phyloP scores from a whole-genome alignment of 2,888 invertebrate genomes.

The Schrankia costaestrigalis region DNA sequence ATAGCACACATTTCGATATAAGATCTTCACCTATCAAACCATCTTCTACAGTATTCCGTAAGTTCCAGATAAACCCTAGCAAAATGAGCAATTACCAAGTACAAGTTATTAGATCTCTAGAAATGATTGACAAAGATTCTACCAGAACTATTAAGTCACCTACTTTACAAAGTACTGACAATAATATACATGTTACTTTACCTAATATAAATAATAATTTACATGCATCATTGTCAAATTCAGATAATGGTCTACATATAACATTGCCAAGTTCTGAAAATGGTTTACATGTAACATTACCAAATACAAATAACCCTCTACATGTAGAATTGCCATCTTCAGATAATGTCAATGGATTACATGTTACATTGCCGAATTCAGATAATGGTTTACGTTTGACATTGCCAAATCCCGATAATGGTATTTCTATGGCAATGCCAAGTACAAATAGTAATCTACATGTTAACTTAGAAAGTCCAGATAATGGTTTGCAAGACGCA shows the following conservation, averaged over 20 bases:
- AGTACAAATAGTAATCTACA: conserved; percentile 5
- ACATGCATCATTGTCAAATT: conserved; percentile 1
- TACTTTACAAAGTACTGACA: not conserved
- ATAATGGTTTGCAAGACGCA: not conserved
- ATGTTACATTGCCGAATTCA: conserved; percentile 12
- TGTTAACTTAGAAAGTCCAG: conserved; percentile 1
- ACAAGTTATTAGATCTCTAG: conserved; percentile 56
- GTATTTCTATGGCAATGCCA: conserved; percentile 13
- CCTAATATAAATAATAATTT: conserved; percentile 1
- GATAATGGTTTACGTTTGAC: conserved; percentile 13
- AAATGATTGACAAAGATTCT: conserved; percentile 35
- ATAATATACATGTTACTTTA: conserved; percentile 1
- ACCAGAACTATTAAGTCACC: conserved; percentile 1
- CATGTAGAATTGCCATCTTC: not conserved
- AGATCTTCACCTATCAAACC: conserved; percentile 72
- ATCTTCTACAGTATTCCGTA: conserved; percentile 62
- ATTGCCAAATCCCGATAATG: conserved; percentile 9
- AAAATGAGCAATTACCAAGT: conserved; percentile 61
- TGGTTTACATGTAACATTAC: conserved; percentile 3
- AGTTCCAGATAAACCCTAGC: conserved; percentile 68
- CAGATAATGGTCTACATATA: conserved; percentile 1
- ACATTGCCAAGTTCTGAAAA: conserved; percentile 1
- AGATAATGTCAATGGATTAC: not conserved
- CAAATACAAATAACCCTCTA: not conserved
- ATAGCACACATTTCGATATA: conserved; percentile 71